Base-by-base conservation (phyloP, 2,113 vertebrate species). In the Colistium nudipinnis region DNA sequence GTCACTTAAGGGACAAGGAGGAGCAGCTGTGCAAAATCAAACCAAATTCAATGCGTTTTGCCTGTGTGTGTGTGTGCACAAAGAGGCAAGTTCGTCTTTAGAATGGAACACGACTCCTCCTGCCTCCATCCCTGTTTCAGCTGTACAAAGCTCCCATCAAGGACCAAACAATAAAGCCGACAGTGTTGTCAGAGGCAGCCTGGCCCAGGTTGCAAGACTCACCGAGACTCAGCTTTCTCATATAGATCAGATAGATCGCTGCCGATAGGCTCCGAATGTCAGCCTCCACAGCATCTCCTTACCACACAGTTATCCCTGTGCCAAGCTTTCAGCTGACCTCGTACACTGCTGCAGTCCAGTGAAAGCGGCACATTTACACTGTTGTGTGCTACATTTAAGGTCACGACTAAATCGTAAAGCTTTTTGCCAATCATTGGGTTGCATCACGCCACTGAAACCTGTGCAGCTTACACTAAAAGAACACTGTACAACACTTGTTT, bases 61-160 rank as follows among this genome's bases (percentile, higher is more conserved):
- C 11, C 36, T 20, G 3, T 31, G 49, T 31, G 27, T 12, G 4
- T n/a, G 16, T 28, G 9, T 19, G 4, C 52, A 67, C 45, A 62
- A 49, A 73, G 36, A 59, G 39, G 51, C 17, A 30, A 22, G 66
- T 0, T n/a, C 4, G 9, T 56, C 43, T 65, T 67, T 61, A 76
- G 75, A 77, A 77, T 69, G 73, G 70, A 72, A 44, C 77, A 47
- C 60, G 7, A 67, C 78, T 53, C 48, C 48, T 73, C 49, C 74
- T 73, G 19, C 17, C 65, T 38, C 74, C 39, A 11, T 75, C 39
- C 44, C 17, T 24, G 55, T 74, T 49, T 55, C 70, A 11, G 54
- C 57, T 10, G 36, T 45, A 11, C 24, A 28, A 47, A 0, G 51
- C 47, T 78, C 47, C 62, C 66, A 19, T 2, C 39, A 66, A 57